Base-by-base conservation (phyloP, 2,888 invertebrate species). In the Arctia plantaginis region DNA sequence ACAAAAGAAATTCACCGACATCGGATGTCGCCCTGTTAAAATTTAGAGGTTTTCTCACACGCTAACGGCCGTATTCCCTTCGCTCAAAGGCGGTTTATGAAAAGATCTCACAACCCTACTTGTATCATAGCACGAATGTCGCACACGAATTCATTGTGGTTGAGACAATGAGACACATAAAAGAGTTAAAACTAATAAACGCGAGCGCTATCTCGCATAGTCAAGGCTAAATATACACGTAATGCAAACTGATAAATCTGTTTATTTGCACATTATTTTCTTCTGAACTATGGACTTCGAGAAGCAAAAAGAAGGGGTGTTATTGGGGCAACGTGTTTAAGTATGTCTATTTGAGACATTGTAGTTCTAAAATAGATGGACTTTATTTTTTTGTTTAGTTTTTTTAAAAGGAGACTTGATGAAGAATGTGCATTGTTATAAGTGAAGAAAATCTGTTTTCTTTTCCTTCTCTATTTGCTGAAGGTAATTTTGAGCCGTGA, bases 1-100 rank as follows among this genome's bases (percentile, higher is more conserved):
- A 93, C 93, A 93, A 93, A 93, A 93, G 93, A 93, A 93, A 91
- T 90, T 90, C 90, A 88, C 90, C 87, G 91, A 90, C 90, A 89
- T 90, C 90, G 89, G 88, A 91, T 92, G 92, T 91, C 90, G 86
- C 87, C 87, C 87, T 87, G 86, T 86, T 88, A 85, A 92, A 91
- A 92, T 93, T 92, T 91, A 91, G 88, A 86, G 86, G 78, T 84
- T 82, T 86, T 84, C 88, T 85, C 88, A 88, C 87, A 87, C 82
- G 83, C 84, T 82, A 87, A 86, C 89, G 82, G 87, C 85, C 85
- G 82, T 86, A 85, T 87, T 86, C 86, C 84, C 89, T 89, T 88
- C 87, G 86, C 83, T 87, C 86, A 86, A 86, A 87, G 86, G 87
- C 84, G 86, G 86, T 88, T 89, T 88, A 88, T 89, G 87, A 88